Base-by-base conservation (phyloP, 2,888 invertebrate genomes). In the Ommatoiulus sabulosus region DNA sequence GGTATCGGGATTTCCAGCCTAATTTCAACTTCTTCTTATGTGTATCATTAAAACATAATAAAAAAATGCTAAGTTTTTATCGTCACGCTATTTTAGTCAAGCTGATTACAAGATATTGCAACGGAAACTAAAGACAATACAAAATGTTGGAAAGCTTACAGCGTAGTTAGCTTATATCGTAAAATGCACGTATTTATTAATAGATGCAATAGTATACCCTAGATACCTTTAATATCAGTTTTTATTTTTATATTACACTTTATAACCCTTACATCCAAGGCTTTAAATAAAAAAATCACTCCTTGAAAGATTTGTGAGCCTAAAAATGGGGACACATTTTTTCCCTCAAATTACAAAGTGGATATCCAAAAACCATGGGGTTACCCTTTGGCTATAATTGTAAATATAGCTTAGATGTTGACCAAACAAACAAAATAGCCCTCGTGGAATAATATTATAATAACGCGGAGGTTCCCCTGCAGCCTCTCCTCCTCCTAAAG, bases 351-450 rank as follows among this genome's bases (percentile, higher is more conserved):
- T 43, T 80, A 80, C 35, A 80, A 80, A 80, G 80, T 80, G 80
- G 80, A 8, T 43, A 80, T 43, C 35, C 35, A 80, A 80, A 80
- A 80, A 80, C 80, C 80, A 80, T 35, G 35, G 35, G 35, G 80
- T 35, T 80, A 43, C 80, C 80, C 80, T 80, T 12, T 43, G 80
- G 80, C 80, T 72, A 80, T 4, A 80, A 80, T 43, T 43, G 80
- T 80, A 80, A 80, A 80, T 43, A 80, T 80, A 80, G 80, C 80
- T 43, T 80, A 43, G 80, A 80, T 43, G 80, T 43, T 80, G 80
- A 35, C 80, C 80, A 80, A 80, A 80, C 80, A 80, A 80, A 80
- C 80, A 80, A 80, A 80, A 80, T 80, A 43, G 80, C 80, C 35
- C 35, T 35, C 35, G 80, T 80, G 35, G 80, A 80, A 43, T 12